Base-by-base conservation (phyloP, 1,140 invertebrate genomes). In the Brachionus koreanus region DNA sequence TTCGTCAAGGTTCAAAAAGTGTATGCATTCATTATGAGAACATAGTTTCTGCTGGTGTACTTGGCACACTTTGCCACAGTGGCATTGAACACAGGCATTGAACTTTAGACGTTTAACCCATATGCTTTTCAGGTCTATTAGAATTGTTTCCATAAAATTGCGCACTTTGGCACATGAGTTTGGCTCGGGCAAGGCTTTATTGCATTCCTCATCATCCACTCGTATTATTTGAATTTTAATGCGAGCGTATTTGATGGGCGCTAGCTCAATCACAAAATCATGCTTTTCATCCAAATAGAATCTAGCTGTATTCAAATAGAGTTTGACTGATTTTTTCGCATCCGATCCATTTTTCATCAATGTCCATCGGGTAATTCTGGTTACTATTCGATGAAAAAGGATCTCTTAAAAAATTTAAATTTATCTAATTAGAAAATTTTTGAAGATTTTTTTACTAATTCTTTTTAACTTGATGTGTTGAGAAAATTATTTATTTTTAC, bases 1-100 rank as follows among this genome's bases (percentile, higher is more conserved):
- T 82, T 90, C 87, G 85, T 89, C 87, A 9, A 90, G 84, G 74
- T 87, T 84, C 12, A 90, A 83, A 83, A 90, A 89, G 84, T 90
- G 89, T 2, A 88, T 82, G 83, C 89, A 90, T 0, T 83, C 63
- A 33, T 87, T 85, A 43, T 87, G 83, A 4, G 77, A 46, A 83
- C 89, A 90, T 12, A 83, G 82, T 19, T 84, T 77, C 3, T 83
- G 67, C 43, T 86, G 82, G 83, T 90, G 89, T 6, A 84, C 25
- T 63, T 85, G 82, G 83, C 89, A 90, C 3, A 84, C 57, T 69
- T 85, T 84, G 19, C 85, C 86, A 84, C 89, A 90, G 5, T 86
- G 85, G 84, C 89, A 90, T 1, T 82, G 83, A 9, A 89, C 85
- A 81, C 85, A 85, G 5, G 87, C 83, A 16, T 84, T 85, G 84